Conservation (phyloP, 1,140 invertebrate species). For the Geopemphigus sp. region DNA sequence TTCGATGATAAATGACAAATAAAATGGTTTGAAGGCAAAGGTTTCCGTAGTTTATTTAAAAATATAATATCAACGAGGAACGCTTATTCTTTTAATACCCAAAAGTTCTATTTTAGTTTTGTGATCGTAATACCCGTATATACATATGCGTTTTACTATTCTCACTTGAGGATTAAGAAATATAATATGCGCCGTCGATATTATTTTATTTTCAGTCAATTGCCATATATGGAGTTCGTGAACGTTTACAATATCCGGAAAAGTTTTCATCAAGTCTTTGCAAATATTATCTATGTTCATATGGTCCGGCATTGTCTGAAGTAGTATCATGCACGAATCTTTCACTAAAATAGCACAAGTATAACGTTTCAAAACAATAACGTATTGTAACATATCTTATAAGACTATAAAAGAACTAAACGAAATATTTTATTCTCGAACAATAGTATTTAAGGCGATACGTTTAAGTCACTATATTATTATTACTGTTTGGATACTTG, state of each 20-base stretch:
- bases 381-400: too few species aligned
- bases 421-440: too few species aligned
- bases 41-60: too few species aligned
- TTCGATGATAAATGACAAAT: too few species aligned
- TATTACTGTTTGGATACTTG: conserved; percentile 70
- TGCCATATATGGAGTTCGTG: conserved; percentile 83
- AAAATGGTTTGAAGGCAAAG: too few species aligned
- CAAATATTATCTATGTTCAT: conserved; percentile 71
- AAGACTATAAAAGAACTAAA: too few species aligned
- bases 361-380: too few species aligned
- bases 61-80: too few species aligned
- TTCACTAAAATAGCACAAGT: conserved; percentile 62
- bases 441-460: too few species aligned
- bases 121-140: background rate
- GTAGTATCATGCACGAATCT: conserved; percentile 72
- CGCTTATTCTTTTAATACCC: too few species aligned
- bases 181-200: conserved; percentile 72
- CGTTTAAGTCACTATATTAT: conserved; percentile 56
- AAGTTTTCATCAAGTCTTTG: conserved; percentile 64
- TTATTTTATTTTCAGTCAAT: conserved; percentile 67
- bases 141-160: background rate
- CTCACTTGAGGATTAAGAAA: conserved; percentile 60
- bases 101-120: too few species aligned
- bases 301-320: conserved; percentile 78
- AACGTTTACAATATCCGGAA: conserved; percentile 75